Evolutionary conservation across 1,140 invertebrate species (phyloP), one percentile per base, ranked within the genome.

Genomic region (Eriocheir sinensis): DNA sequence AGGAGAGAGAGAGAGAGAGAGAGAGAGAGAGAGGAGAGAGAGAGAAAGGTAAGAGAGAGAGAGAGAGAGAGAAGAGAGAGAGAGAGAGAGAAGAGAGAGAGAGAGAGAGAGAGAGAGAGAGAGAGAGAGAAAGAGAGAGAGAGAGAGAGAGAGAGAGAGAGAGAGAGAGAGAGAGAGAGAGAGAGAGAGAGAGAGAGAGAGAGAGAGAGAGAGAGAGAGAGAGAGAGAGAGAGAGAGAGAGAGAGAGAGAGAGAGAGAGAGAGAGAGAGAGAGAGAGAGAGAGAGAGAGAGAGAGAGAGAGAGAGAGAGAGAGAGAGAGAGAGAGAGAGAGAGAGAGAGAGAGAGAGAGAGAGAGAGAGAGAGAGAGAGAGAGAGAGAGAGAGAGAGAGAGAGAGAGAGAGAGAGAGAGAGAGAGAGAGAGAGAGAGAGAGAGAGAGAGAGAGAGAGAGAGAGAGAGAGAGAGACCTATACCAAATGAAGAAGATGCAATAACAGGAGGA

Each of bases 181-280:
- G 44, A 48, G 4, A 48, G 44, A 48, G 44, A 48, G 4, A 48
- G 44, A 48, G 44, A 48, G 4, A 48, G 44, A 48, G 44, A 48
- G 4, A 48, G 44, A 48, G 44, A 48, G 4, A 48, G 44, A 48
- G 44, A 48, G 4, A 48, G 34, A 40, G 40, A 38, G 32, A 32
- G 40, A 79, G 40, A n/a, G 44, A 89, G 88, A 80, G 79, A 83
- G 60, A 79, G 88, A 38, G 15, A 32, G 72, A 60, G 32, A 95
- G 83, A 48, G 21, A 12, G 21, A 34, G 6, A 91, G 86, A 30
- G 72, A 89, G 40, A 93, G 95, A 32, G 94, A 91, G 79, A 85
- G 91, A 27, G 91, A 95, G 15, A 92, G 94, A 60, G 95, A 95
- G 93, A 96, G 95, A 83, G 93, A 94, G 60, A 95, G 93, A 79